These are phyloP conservation scores for Yponomeuta evonymella DNA, from an alignment of 2,888 invertebrate species.

Conservation along the genomic window DNA sequence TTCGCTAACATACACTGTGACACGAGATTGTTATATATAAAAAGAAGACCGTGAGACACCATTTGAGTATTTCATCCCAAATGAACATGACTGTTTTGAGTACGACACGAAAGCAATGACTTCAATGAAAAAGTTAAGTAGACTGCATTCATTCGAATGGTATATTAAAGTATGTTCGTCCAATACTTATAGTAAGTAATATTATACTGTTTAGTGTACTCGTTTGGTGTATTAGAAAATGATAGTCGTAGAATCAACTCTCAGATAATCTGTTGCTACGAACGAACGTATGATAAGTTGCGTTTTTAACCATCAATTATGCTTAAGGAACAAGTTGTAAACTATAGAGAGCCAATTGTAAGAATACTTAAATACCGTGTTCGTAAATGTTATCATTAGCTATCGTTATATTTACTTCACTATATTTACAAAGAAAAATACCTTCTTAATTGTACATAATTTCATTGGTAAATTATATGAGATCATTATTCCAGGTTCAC, in stretches of 20 bases:
- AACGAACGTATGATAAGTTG: background rate
- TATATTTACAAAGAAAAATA: background rate
- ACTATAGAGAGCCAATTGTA: background rate
- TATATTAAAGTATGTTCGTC: conserved; percentile 62
- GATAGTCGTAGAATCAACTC: conserved; percentile 37
- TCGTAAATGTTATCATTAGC: background rate
- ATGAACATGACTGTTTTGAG: conserved; percentile 18
- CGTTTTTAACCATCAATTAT: background rate
- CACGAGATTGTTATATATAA: too few species aligned
- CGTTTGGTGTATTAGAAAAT: conserved; percentile 52
- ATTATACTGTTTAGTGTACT: conserved; percentile 59
- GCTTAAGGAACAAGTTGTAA: background rate
- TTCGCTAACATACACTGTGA: too few species aligned
- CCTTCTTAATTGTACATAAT: background rate
- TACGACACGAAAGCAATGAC: conserved; percentile 61
- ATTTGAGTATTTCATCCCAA: background rate
- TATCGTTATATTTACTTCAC: background rate
- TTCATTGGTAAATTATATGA: background rate
- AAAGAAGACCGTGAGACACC: background rate
- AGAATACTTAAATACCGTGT: background rate
- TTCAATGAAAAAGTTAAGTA: conserved; percentile 46
- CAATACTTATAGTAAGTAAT: conserved; percentile 61
- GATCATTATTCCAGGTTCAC: background rate
- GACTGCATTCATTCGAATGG: conserved; percentile 74
- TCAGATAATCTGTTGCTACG: background rate